Base-by-base conservation (phyloP, 1,140 invertebrate genomes). In the Cyclargus thomasi region DNA sequence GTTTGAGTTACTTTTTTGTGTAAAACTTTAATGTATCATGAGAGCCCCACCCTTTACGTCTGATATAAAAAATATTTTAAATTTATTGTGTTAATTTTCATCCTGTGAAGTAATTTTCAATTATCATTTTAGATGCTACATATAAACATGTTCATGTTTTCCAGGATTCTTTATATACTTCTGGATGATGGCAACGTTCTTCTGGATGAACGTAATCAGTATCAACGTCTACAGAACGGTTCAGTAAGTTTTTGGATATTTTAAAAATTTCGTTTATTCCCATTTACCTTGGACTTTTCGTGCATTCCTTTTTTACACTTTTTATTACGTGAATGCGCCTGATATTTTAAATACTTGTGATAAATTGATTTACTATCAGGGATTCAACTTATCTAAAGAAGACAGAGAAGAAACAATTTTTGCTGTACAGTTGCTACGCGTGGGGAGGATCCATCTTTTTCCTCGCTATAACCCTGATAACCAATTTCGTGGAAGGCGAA, bases 191-290 rank as follows among this genome's bases (percentile, higher is more conserved):
- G 89, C 92, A 2, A 91, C 92, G 5, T 94, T 95, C 75, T 94
- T 93, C 74, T 95, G 94, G 94, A 82, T 94, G 78, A 94, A 94
- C 70, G 85, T 94, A 0, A 92, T 94, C 4, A 91, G 93, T 5
- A 92, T 94, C 57, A 94, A 95, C 75, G 91, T 94, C 29, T 94
- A 92, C 90, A 90, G 92, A 72, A 88, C 83, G 1, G 92, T 92
- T 7, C 85, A 91, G 94, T 94, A 86, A 93, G 93, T 87, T 39
- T 10, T 1, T 3, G 10, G 17, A 47, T 23, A 23, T 23, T 23
- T 23, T 14, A n/a, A n/a, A n/a, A n/a, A n/a, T n/a, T 23, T 8
- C 39, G 39, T 47, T 14, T 11, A 0, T 14, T 29, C 23, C 16
- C n/a, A n/a, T n/a, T n/a, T n/a, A n/a, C n/a, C n/a, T n/a, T n/a